A percentile compares a stretch with the other conserved stretches of the same genome.
These are phyloP conservation scores for Caenorhabditis wallacei DNA, from an alignment of 2,888 invertebrate genomes.

Conservation along the genomic window DNA sequence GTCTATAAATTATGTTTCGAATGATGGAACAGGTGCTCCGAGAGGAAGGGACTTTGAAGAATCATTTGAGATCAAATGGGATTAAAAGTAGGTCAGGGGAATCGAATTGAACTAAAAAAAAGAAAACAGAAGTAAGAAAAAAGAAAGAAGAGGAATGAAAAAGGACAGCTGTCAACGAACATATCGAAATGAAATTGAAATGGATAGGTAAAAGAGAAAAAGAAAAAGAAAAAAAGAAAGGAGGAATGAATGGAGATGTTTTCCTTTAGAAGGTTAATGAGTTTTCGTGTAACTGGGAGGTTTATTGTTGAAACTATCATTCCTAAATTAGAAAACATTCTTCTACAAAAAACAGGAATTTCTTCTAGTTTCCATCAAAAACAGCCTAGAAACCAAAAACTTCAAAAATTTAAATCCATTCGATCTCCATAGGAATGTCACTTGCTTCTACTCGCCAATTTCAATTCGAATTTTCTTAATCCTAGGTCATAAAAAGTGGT, in stretches of 20 bases:
- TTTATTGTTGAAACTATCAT: neutral
- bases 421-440: neutral
- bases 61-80: neutral
- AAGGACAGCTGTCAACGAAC: slow-evolving; percentile 50
- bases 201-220: slow-evolving; percentile 16
- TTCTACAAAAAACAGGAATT: neutral
- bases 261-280: slow-evolving; percentile 13
- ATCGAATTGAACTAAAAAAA: neutral
- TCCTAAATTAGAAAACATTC: neutral
- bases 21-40: slow-evolving; percentile 35
- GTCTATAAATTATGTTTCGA: slow-evolving; percentile 32
- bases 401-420: neutral
- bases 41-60: neutral
- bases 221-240: neutral
- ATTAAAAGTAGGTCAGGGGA: slow-evolving; percentile 24
- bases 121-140: slow-evolving; percentile 1
- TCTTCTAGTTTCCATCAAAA: neutral
- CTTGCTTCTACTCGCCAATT: slow-evolving; percentile 9
- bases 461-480: slow-evolving; percentile 15
- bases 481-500: slow-evolving; percentile 28
- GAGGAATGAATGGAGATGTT: slow-evolving; percentile 9
- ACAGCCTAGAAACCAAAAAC: neutral
- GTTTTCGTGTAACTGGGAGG: neutral
- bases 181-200: slow-evolving; percentile 31
- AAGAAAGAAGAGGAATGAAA: slow-evolving; percentile 24